Evolutionary conservation across 2,888 invertebrate species (phyloP).

Genomic region (Clepsis dumicolana): DNA sequence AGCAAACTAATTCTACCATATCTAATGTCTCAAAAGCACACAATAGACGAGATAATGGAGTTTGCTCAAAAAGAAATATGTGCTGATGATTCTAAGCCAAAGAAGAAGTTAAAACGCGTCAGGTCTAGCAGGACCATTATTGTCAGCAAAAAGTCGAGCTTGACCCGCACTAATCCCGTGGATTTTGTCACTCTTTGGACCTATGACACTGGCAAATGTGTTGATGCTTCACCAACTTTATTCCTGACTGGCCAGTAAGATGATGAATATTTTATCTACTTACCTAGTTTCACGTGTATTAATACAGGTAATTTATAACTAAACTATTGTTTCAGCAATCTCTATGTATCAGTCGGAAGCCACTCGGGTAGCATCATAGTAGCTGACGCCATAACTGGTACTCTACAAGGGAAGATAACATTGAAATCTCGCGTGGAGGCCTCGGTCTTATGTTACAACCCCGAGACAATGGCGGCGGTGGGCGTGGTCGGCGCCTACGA

Average conservation of each 20-base stretch:
- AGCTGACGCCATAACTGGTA: slow-evolving; percentile 84
- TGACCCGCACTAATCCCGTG: slow-evolving; percentile 47
- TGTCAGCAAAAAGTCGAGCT: slow-evolving; percentile 49
- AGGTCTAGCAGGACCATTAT: slow-evolving; percentile 46
- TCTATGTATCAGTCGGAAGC: slow-evolving; percentile 74
- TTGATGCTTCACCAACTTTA: slow-evolving; percentile 91
- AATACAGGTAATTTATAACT: neutral
- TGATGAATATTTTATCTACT: slow-evolving; percentile 28
- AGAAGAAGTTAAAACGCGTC: slow-evolving; percentile 59
- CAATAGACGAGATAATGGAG: slow-evolving; percentile 69
- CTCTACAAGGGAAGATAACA: slow-evolving; percentile 73
- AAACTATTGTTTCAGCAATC: slow-evolving; percentile 63
- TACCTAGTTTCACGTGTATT: neutral
- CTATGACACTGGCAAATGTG: slow-evolving; percentile 91
- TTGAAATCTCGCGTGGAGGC: slow-evolving; percentile 92
- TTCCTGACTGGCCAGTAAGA: slow-evolving; percentile 80
- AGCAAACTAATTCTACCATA: slow-evolving; percentile 83
- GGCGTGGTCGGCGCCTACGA: slow-evolving; percentile 93
- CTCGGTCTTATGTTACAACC: slow-evolving; percentile 77
- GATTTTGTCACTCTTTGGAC: slow-evolving; percentile 84
- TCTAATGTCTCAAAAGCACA: slow-evolving; percentile 79
- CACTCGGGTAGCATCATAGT: slow-evolving; percentile 91
- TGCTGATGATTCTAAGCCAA: slow-evolving; percentile 53
- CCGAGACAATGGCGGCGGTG: slow-evolving; percentile 55
- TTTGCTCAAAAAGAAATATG: slow-evolving; percentile 62